These are phyloP conservation scores for Hemistola chrysoprasaria DNA, from an alignment of 2,888 invertebrate genomes.

Conservation along the genomic window DNA sequence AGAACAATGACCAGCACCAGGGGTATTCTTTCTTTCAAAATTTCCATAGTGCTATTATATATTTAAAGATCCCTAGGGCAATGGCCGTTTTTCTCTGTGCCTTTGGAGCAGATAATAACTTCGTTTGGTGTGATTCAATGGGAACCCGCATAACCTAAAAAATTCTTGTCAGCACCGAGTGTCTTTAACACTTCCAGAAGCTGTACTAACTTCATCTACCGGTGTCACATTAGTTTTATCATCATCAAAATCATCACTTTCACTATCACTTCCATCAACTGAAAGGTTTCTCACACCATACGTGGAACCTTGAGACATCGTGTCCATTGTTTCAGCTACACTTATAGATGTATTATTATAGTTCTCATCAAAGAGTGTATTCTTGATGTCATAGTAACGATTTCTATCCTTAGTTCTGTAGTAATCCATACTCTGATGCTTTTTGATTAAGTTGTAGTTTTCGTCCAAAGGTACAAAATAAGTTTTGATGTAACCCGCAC, in stretches of 20 bases:
- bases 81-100: too few relatives aligned
- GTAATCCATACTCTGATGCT: constrained; percentile 52
- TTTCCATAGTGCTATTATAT: too few relatives aligned
- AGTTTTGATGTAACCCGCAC: constrained; percentile 86
- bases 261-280: constrained; percentile 33
- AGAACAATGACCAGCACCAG: too few relatives aligned
- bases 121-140: too few relatives aligned
- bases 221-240: constrained; percentile 31
- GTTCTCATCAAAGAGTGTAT: constrained; percentile 38
- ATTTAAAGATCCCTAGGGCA: too few relatives aligned
- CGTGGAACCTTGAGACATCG: constrained; percentile 37
- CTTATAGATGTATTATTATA: too few relatives aligned
- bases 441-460: constrained; percentile 75
- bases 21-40: too few relatives aligned
- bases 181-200: constrained; percentile 50
- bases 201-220: constrained; percentile 35
- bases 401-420: constrained; percentile 49
- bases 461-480: constrained; percentile 87
- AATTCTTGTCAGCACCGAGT: constrained; percentile 53
- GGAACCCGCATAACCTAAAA: too few relatives aligned
- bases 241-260: constrained; percentile 11
- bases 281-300: constrained; percentile 41
- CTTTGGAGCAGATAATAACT: too few relatives aligned
- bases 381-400: constrained; percentile 47
- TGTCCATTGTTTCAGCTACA: constrained; percentile 14